Percentiles rank a stretch among this genome's conserved stretches.
Conservation (phyloP, 2,888 invertebrate genomes). For the Lordiphosa fenestrarum region DNA sequence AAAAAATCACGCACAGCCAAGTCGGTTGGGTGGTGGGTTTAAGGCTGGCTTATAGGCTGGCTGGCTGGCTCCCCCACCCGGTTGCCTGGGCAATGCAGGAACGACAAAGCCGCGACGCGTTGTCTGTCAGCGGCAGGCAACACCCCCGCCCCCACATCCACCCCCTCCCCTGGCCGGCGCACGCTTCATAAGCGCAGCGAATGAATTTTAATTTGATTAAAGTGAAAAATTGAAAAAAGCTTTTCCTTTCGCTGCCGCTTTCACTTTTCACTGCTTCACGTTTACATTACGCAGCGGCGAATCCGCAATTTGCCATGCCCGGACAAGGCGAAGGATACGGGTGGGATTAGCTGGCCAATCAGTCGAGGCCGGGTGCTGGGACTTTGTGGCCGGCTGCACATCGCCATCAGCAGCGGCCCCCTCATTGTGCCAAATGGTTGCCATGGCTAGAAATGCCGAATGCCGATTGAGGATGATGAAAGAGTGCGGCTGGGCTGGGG, state of each 20-base stretch:
- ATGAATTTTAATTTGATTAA: slow-evolving; percentile 79
- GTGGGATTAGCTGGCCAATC: slow-evolving; percentile 65
- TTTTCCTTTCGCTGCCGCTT: slow-evolving; percentile 11
- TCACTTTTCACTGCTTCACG: slow-evolving; percentile 7
- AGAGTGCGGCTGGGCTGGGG: not conserved
- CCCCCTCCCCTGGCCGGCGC: slow-evolving; percentile 32
- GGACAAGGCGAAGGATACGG: slow-evolving; percentile 13
- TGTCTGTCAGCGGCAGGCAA: slow-evolving; percentile 38
- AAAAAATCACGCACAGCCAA: slow-evolving; percentile 25
- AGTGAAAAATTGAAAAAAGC: slow-evolving; percentile 71
- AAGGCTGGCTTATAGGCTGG: slow-evolving; percentile 12
- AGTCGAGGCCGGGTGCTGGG: slow-evolving; percentile 46
- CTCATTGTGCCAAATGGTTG: slow-evolving; percentile 33
- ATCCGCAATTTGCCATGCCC: slow-evolving; percentile 13
- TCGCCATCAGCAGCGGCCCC: slow-evolving; percentile 12
- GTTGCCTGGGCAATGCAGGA: slow-evolving; percentile 29
- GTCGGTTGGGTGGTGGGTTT: slow-evolving; percentile 12
- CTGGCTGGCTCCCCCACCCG: slow-evolving; percentile 25
- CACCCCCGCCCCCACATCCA: not conserved
- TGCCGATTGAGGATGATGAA: slow-evolving; percentile 29
- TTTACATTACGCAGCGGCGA: no score
- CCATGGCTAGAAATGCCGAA: slow-evolving; percentile 60
- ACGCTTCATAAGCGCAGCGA: slow-evolving; percentile 77
- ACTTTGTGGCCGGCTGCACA: slow-evolving; percentile 46
- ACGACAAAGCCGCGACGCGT: slow-evolving; percentile 16